Base-by-base conservation (phyloP, 2,113 vertebrate genomes). In the Monopterus albus region DNA sequence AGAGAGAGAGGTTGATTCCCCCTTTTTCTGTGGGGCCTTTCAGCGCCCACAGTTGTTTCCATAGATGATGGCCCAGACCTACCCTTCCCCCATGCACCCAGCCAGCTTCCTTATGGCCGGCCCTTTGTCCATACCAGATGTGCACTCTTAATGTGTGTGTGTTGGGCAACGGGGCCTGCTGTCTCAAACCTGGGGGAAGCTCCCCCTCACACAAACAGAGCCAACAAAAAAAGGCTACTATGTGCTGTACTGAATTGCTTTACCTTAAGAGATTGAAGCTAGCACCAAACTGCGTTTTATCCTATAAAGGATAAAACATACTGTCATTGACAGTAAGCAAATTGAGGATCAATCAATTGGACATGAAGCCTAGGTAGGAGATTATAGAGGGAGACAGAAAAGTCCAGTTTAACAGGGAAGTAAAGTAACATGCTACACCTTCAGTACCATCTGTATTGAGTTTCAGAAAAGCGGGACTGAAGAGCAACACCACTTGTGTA, bases 51-150 rank as follows among this genome's bases (percentile, higher is more conserved):
- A 82, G 83, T 90, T 66, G 89, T 91, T 89, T 91, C 87, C 92
- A 93, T 87, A 92, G 90, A 91, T 91, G 88, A 87, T n/a, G 56
- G 58, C 69, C 77, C 81, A n/a, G 17, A 13, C 18, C 62, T 36
- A 5, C 31, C 58, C 62, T 28, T 4, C 20, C 61, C 55, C 58
- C 75, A 43, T 35, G 39, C 58, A 46, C 33, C 26, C 42, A 21
- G 35, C 43, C 39, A 23, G 18, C n/a, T 58, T 50, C 81, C 79
- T 87, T 76, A 86, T 71, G 81, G 60, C 49, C 51, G 0, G 56
- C 31, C 72, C 79, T 89, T 90, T 93, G 89, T 92, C 56, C 65
- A 63, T 7, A 71, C 79, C 91, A 92, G 91, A 91, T 91, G 89
- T 92, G 85, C 23, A 50, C 29, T 63, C 17, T 35, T 17, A 46